These are phyloP conservation scores for Chelonia mydas DNA, from an alignment of 2,797 vertebrate genomes.

Conservation along the genomic window DNA sequence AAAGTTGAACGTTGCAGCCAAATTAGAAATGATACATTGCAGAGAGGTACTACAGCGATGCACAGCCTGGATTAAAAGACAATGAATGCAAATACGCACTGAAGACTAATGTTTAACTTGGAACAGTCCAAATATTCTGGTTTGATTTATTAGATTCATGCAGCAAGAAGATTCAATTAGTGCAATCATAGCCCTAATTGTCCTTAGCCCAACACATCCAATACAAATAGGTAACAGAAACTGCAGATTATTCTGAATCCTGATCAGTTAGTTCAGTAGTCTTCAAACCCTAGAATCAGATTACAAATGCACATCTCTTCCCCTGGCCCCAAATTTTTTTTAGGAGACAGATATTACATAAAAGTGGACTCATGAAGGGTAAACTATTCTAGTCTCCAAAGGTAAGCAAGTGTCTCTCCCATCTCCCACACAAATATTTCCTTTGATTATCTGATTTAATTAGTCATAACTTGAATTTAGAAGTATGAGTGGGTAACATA, in stretches of 20 bases:
- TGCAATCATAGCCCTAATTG: not conserved
- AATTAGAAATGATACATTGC: not conserved
- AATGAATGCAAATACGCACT: not conserved
- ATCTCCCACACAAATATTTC: not conserved
- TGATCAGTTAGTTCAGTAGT: not conserved
- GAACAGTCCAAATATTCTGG: not conserved
- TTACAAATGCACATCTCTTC: not conserved
- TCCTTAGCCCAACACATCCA: not conserved
- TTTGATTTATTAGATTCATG: not conserved
- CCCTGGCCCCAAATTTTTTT: no score
- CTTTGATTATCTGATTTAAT: not conserved
- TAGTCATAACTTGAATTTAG: not conserved
- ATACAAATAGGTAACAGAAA: not conserved
- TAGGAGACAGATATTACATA: not conserved
- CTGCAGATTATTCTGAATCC: not conserved
- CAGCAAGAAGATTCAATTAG: not conserved
- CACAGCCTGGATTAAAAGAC: not conserved
- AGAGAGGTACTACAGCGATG: not conserved
- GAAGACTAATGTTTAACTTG: not conserved
- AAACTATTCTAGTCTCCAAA: not conserved
- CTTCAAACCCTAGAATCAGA: not conserved
- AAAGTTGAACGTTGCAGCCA: not conserved
- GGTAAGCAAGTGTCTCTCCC: not conserved
- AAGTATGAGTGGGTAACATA: not conserved
- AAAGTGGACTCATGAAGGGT: not conserved